Evolutionary conservation across 2,797 vertebrate species (phyloP).

Genomic region (Cynodonichthys magdalenae): DNA sequence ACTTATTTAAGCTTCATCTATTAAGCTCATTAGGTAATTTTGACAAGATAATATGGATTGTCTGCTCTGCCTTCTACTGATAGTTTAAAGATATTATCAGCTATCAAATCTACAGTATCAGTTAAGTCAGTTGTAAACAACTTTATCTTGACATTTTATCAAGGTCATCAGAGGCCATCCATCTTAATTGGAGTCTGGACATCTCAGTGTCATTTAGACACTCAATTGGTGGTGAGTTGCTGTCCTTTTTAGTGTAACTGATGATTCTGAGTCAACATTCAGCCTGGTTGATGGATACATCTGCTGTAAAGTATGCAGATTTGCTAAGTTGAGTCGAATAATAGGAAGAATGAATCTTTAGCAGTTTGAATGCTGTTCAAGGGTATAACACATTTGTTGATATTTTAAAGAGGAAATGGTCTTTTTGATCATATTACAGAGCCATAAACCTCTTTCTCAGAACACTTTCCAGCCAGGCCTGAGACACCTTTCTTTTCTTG

Average conservation of each 20-base stretch:
- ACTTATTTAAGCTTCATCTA: background rate
- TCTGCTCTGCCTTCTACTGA: background rate
- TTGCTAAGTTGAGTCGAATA: no score
- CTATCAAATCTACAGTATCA: conserved; percentile 11
- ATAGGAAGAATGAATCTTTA: no score
- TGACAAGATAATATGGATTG: background rate
- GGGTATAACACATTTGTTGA: no score
- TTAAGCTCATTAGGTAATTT: conserved; percentile 4
- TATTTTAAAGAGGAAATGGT: no score
- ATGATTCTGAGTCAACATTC: conserved; percentile 8
- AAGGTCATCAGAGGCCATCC: conserved; percentile 40
- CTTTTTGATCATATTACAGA: no score
- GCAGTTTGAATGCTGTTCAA: no score
- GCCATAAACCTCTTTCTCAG: background rate
- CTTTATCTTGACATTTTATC: conserved; percentile 27
- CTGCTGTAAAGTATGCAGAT: background rate
- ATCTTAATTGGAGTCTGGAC: conserved; percentile 4
- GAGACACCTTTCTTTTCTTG: background rate
- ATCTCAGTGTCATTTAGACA: conserved; percentile 2
- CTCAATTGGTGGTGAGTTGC: background rate
- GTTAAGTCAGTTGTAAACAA: background rate
- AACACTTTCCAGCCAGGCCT: background rate
- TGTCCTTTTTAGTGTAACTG: background rate
- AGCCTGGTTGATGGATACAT: conserved; percentile 20
- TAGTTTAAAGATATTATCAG: conserved; percentile 10